Evolutionary conservation across 2,113 vertebrate genomes (phyloP), one percentile per base, ranked within the genome.

Genomic region (Chaetura pelagica): DNA sequence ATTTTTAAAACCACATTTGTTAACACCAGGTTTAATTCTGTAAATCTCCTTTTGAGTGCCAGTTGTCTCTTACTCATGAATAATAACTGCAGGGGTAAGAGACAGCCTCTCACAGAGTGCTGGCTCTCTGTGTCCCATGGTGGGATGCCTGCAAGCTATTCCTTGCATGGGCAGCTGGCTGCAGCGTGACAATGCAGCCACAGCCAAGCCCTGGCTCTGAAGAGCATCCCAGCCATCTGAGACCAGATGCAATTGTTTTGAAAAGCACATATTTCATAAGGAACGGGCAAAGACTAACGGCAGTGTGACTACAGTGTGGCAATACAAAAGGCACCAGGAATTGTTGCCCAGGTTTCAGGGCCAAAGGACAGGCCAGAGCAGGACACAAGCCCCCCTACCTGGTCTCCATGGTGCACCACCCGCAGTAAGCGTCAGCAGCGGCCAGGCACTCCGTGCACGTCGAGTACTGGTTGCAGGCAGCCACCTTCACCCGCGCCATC

Each of bases 391-490:
- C 38, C 17, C 46, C 93, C 87, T 97, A 99, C 99, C 99, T 98
- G 49, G 98, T 99, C 97, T 99, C 99, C 97, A 99, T 98, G 0
- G 99, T 98, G 29, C 99, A 99, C 99, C 99, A 99, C 63, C 99
- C 99, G 3, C 99, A 99, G 97, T 99, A 98, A 72, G 99, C 98
- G 1, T 99, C 99, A 0, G 98, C 98, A 0, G 99, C 98, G 0
- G 97, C 98, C 96, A 99, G 97, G 84, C 99, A 99, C 93, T 98
- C 98, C 3, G 29, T 32, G 76, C 99, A 99, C 34, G 97, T 98
- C 22, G 42, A 75, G 91, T 99, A 99, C 93, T 98, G 98, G 66
- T 98, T 96, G 84, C 99, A 99, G 6, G 98, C 98, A 2, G 99
- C 98, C 73, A 99, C 99, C 87, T 98, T 99, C 77, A 99, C 99